Evolutionary conservation across 2,888 invertebrate species (phyloP).

Genomic region (Aelia acuminata): DNA sequence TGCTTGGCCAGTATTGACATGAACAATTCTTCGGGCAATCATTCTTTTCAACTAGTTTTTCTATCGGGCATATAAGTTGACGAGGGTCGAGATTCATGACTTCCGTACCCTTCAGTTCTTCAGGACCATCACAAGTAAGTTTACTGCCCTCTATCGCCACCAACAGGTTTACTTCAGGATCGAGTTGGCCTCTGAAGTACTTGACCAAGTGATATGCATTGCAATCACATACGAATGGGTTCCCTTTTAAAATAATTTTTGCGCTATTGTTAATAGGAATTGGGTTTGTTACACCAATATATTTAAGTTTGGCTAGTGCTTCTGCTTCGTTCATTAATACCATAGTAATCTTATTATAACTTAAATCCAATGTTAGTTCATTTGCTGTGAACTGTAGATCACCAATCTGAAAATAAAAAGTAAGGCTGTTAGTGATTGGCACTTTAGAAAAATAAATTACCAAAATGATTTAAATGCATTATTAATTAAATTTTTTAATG

Average conservation of each 20-base stretch:
- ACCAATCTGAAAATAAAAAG: conserved; percentile 67
- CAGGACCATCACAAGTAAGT: conserved; percentile 71
- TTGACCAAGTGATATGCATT: conserved; percentile 72
- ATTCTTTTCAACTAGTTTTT: conserved; percentile 55
- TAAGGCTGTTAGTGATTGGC: background rate
- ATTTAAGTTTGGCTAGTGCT: conserved; percentile 66
- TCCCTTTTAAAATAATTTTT: conserved; percentile 67
- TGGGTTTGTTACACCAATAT: conserved; percentile 60
- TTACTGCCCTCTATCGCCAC: conserved; percentile 70
- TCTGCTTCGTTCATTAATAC: conserved; percentile 70
- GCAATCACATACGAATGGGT: conserved; percentile 78
- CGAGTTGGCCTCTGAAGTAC: conserved; percentile 71
- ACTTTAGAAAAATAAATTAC: background rate
- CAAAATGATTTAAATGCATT: background rate
- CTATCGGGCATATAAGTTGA: conserved; percentile 70
- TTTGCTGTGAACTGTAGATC: conserved; percentile 69
- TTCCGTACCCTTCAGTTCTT: conserved; percentile 40
- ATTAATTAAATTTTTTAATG: background rate
- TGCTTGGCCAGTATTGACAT: conserved; percentile 72
- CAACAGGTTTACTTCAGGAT: conserved; percentile 67
- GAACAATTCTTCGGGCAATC: conserved; percentile 73
- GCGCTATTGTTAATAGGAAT: conserved; percentile 55
- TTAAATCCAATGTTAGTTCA: conserved; percentile 70
- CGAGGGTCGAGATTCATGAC: conserved; percentile 56
- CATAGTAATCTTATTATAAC: conserved; percentile 73